Evolutionary conservation across 2,888 invertebrate species (phyloP).

Genomic region (Ctena decussata): DNA sequence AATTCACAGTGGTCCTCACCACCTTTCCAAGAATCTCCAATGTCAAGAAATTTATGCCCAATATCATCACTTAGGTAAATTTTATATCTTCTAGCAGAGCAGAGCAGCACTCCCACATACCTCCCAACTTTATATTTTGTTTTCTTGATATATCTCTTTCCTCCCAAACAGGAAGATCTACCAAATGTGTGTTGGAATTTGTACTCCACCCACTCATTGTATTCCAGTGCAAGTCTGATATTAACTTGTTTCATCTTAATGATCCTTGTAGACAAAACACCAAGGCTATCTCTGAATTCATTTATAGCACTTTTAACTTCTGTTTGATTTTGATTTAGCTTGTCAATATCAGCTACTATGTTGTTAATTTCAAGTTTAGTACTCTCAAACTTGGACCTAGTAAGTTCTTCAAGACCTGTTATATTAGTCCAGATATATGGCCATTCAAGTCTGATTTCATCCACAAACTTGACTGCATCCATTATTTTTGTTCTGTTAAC

Average conservation of each 20-base stretch:
- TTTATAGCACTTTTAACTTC: constrained; percentile 20
- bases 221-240: constrained; percentile 49
- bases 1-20: constrained; percentile 84
- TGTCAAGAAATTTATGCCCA: constrained; percentile 74
- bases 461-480: constrained; percentile 36
- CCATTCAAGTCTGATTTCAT: constrained; percentile 41
- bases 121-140: constrained; percentile 62
- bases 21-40: constrained; percentile 75
- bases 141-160: constrained; percentile 73
- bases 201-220: constrained; percentile 74
- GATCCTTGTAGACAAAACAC: not conserved
- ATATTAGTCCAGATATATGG: constrained; percentile 37
- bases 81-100: constrained; percentile 76
- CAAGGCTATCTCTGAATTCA: constrained; percentile 23
- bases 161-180: constrained; percentile 70
- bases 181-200: constrained; percentile 71
- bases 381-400: constrained; percentile 18
- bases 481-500: not conserved
- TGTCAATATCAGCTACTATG: constrained; percentile 11
- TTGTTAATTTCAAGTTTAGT: not conserved
- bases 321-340: constrained; percentile 44
- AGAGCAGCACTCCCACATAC: constrained; percentile 81
- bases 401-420: constrained; percentile 16
- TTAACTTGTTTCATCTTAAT: not conserved
- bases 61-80: constrained; percentile 77